Percentiles rank a stretch among this genome's conserved stretches.
phyloP scores from a whole-genome alignment of 2,113 vertebrate genomes.

The Thalassoma bifasciatum region DNA sequence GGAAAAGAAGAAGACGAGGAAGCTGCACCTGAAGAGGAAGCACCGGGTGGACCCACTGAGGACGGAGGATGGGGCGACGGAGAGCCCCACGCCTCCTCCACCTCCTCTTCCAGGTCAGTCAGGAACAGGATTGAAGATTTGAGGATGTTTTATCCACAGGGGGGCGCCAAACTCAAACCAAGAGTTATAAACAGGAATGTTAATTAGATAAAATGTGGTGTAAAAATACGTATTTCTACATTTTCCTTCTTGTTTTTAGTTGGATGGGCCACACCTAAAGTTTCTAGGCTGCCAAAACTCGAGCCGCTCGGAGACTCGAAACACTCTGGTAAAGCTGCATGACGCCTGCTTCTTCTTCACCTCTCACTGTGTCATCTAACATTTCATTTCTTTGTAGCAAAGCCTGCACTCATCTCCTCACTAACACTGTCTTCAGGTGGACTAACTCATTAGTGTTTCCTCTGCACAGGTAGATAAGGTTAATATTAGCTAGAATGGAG shows the following conservation, averaged over 20 bases:
- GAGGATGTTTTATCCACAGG: no score
- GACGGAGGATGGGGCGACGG: constrained; percentile 61
- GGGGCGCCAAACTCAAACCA: no score
- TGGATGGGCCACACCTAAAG: constrained; percentile 86
- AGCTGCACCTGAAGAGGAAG: constrained; percentile 88
- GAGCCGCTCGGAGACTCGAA: constrained; percentile 81
- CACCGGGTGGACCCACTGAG: constrained; percentile 92
- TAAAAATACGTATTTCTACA: not conserved
- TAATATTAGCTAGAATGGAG: not conserved
- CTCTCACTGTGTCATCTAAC: not conserved
- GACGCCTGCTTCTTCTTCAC: not conserved
- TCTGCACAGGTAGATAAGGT: not conserved
- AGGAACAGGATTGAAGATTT: no score
- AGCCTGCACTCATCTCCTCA: constrained; percentile 8
- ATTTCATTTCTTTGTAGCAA: no score
- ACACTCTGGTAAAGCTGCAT: constrained; percentile 78
- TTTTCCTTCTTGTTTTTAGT: constrained; percentile 62
- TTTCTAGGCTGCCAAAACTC: constrained; percentile 84
- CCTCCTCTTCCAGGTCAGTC: constrained; percentile 75
- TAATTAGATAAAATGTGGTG: no score
- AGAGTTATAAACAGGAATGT: no score
- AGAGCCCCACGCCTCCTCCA: constrained; percentile 76
- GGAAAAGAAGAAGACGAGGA: constrained; percentile 87
- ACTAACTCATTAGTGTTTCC: constrained; percentile 42
- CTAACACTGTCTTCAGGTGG: constrained; percentile 23